Conservation (phyloP, 2,113 vertebrate species). For the Erpornis zantholeuca region DNA sequence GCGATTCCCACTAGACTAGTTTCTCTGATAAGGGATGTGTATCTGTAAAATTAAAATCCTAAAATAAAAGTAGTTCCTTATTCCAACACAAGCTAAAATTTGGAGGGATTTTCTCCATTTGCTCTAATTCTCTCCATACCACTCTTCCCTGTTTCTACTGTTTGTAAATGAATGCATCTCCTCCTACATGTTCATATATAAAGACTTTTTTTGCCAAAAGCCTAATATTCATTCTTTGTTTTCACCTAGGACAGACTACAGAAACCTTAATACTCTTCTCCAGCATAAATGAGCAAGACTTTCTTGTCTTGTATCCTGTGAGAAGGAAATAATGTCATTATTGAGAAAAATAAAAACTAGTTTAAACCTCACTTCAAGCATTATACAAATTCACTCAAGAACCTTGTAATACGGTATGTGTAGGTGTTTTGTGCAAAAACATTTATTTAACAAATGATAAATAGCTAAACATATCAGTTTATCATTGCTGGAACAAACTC, state of each 20-base stretch:
- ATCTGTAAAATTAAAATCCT: not conserved
- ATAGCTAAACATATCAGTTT: not conserved
- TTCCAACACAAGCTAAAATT: not conserved
- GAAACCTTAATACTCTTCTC: not conserved
- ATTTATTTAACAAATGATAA: rapidly evolving
- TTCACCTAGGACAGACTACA: not conserved
- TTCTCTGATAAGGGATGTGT: not conserved
- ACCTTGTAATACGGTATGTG: not conserved
- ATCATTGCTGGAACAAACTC: not conserved
- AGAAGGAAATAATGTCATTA: not conserved
- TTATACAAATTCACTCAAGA: not conserved
- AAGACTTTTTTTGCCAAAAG: not conserved
- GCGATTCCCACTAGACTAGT: not conserved
- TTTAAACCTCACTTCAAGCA: not conserved
- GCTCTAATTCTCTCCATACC: not conserved
- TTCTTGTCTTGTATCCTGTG: not conserved
- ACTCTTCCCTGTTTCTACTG: not conserved
- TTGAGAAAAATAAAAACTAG: not conserved
- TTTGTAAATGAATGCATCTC: not conserved
- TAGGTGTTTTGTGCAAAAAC: not conserved
- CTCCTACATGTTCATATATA: not conserved
- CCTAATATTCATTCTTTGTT: not conserved
- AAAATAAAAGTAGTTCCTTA: not conserved
- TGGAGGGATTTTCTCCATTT: not conserved
- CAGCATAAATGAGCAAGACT: not conserved